Conservation (phyloP, 2,113 vertebrate genomes). For the Carassius gibelio region DNA sequence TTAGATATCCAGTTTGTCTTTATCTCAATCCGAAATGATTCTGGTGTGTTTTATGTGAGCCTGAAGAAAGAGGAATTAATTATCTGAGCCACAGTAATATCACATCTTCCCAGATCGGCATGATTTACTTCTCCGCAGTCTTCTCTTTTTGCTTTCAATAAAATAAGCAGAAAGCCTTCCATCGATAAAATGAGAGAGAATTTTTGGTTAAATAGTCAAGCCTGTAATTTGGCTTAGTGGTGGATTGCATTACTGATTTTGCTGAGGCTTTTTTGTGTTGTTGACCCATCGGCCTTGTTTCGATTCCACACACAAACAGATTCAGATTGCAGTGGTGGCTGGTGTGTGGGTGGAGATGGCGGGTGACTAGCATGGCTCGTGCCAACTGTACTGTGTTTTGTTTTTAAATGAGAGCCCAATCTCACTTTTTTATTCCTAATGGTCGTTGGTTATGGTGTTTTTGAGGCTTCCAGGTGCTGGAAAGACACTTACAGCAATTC, state of each 20-base stretch:
- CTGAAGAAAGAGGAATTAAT: constrained; percentile 3
- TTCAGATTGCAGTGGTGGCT: not conserved
- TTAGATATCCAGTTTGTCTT: not conserved
- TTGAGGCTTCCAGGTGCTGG: not conserved
- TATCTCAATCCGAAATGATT: not conserved
- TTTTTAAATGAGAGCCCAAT: not conserved
- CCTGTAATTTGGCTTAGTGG: not conserved
- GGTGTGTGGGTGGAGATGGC: not conserved
- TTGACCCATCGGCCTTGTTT: constrained; percentile 2
- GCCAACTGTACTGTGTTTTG: not conserved
- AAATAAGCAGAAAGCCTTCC: not conserved
- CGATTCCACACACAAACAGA: not conserved
- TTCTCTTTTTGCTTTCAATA: not conserved
- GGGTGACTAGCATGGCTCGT: not conserved
- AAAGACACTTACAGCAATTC: not conserved
- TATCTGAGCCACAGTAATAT: not conserved
- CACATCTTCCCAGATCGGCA: not conserved
- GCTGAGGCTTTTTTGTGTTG: not conserved
- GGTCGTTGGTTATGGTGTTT: not conserved
- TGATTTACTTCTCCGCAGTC: not conserved
- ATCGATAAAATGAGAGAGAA: not conserved
- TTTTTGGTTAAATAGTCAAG: not conserved
- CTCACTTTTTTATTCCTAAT: not conserved
- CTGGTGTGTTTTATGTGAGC: not conserved
- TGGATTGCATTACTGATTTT: not conserved